A percentile compares a stretch with the other conserved stretches of the same genome.
Conservation (phyloP, 2,888 invertebrate species). For the Metellina segmentata region DNA sequence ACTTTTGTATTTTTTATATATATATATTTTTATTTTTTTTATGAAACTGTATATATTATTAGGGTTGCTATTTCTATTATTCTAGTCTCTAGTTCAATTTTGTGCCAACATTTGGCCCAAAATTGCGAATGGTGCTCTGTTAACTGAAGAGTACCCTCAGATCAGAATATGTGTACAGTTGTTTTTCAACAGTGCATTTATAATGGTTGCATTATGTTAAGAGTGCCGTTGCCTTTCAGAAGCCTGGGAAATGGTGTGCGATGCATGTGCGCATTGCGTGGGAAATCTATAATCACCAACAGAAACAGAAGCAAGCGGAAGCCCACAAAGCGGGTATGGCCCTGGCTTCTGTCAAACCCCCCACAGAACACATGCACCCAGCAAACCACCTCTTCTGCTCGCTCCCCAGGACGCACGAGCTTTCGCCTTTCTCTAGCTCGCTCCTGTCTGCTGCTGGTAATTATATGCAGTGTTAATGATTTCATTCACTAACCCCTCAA, state of each 20-base stretch:
- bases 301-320: slow-evolving; percentile 84
- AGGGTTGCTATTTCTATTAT: background rate
- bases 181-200: background rate
- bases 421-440: slow-evolving; percentile 77
- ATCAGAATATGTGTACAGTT: too few relatives aligned
- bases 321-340: slow-evolving; percentile 72
- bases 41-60: background rate
- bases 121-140: too few relatives aligned
- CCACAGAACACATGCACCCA: slow-evolving; percentile 84
- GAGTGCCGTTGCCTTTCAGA: slow-evolving; percentile 83
- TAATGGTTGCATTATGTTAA: too few relatives aligned
- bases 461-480: too few relatives aligned
- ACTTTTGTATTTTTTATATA: background rate
- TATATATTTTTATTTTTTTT: background rate
- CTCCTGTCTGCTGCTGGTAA: slow-evolving; percentile 75
- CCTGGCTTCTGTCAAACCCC: slow-evolving; percentile 51
- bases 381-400: slow-evolving; percentile 86
- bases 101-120: too few relatives aligned
- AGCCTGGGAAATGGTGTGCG: slow-evolving; percentile 98
- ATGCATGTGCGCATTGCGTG: slow-evolving; percentile 99
- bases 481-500: too few relatives aligned
- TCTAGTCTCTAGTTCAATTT: too few relatives aligned
- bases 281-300: slow-evolving; percentile 98
- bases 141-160: background rate
- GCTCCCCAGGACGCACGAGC: slow-evolving; percentile 77